Percentiles rank a stretch among this genome's conserved stretches.
phyloP scores from a whole-genome alignment of 2,888 invertebrate genomes.

The Parthenolecanium corni region DNA sequence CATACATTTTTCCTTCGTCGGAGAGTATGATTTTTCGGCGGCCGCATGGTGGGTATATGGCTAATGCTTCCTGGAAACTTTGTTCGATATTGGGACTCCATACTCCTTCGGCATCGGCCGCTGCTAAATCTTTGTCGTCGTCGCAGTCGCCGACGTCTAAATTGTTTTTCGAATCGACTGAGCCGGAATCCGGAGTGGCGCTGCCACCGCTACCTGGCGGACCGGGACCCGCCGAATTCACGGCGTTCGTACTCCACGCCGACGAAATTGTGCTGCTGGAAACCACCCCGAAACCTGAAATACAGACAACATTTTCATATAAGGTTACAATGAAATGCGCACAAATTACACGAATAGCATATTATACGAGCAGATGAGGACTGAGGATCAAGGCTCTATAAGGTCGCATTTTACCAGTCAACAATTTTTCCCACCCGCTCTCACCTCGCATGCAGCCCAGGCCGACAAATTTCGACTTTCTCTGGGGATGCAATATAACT shows the following conservation, averaged over 20 bases:
- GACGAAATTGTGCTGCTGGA: constrained; percentile 91
- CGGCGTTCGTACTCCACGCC: constrained; percentile 85
- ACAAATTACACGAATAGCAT: too few species aligned
- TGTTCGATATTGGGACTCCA: constrained; percentile 99
- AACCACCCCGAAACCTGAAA: constrained; percentile 43
- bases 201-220: constrained; percentile 86
- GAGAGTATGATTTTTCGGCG: constrained; percentile 98
- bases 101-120: constrained; percentile 97
- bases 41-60: constrained; percentile 99
- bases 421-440: too few species aligned
- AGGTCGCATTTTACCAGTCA: too few species aligned
- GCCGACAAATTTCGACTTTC: too few species aligned
- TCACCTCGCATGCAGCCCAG: too few species aligned
- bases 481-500: too few species aligned
- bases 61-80: constrained; percentile 98
- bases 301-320: neutral
- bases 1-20: constrained; percentile 99
- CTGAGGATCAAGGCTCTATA: too few species aligned
- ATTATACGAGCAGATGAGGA: too few species aligned
- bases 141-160: constrained; percentile 87
- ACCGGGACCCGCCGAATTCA: constrained; percentile 76
- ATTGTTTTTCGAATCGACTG: constrained; percentile 41
- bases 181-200: constrained; percentile 53
- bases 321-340: too few species aligned
- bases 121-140: constrained; percentile 82